Conservation (phyloP, 2,113 vertebrate species). For the Chrysochloris asiatica region DNA sequence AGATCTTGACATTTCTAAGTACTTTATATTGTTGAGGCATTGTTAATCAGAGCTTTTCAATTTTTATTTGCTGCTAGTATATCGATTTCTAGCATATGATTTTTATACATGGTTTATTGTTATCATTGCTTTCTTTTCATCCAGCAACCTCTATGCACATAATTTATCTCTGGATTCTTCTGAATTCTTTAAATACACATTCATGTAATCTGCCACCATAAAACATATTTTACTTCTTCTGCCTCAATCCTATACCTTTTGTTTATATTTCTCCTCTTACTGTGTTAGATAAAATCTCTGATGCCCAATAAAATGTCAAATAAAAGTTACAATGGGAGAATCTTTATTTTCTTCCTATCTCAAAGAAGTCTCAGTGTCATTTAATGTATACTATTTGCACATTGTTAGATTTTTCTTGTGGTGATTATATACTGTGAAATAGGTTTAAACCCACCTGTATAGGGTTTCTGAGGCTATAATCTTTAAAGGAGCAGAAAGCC, state of each 20-base stretch:
- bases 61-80: background rate
- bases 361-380: background rate
- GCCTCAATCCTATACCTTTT: no score
- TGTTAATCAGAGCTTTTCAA: slow-evolving; percentile 3
- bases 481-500: no score
- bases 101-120: slow-evolving; percentile 5
- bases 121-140: no score
- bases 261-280: background rate
- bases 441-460: no score
- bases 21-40: no score
- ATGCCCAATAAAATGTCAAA: background rate
- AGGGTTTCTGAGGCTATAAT: no score
- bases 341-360: background rate
- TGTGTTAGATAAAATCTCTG: background rate
- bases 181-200: background rate
- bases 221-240: no score
- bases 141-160: background rate
- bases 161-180: background rate
- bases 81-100: background rate
- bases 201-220: background rate
- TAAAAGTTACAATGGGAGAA: background rate
- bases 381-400: no score
- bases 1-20: no score
- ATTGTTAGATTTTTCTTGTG: no score
- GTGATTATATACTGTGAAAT: no score